A percentile compares a stretch with the other conserved stretches of the same genome.
Conservation (phyloP, 2,888 invertebrate genomes). For the Encarsia formosa region DNA sequence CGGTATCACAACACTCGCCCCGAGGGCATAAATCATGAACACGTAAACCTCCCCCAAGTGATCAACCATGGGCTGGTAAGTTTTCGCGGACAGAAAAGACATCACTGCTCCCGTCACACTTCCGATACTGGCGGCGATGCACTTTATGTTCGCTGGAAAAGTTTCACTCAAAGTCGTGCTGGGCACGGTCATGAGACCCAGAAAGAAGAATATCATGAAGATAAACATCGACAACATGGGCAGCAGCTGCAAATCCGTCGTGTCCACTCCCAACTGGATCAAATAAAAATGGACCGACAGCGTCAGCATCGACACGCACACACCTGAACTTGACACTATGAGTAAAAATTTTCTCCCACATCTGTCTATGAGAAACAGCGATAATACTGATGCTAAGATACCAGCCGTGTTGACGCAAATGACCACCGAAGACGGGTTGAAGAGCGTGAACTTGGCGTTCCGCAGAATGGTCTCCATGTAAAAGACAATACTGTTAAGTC, state of each 20-base stretch:
- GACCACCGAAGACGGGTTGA: conserved; percentile 38
- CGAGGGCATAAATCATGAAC: conserved; percentile 34
- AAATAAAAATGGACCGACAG: conserved; percentile 30
- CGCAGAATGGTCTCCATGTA: conserved; percentile 43
- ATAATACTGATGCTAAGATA: conserved; percentile 32
- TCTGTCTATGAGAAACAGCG: conserved; percentile 39
- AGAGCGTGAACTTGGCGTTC: conserved; percentile 32
- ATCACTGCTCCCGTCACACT: conserved; percentile 33
- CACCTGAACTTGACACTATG: conserved; percentile 35
- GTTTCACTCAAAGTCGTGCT: conserved; percentile 38
- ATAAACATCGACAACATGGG: conserved; percentile 14
- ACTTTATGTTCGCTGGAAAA: conserved; percentile 39
- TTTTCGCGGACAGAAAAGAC: conserved; percentile 36
- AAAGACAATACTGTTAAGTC: conserved; percentile 37
- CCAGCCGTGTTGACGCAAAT: conserved; percentile 36
- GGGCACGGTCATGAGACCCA: conserved; percentile 34
- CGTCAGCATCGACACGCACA: conserved; percentile 27
- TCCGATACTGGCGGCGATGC: conserved; percentile 33
- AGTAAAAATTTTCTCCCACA: conserved; percentile 39
- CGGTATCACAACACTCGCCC: conserved; percentile 24
- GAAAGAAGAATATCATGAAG: conserved; percentile 10
- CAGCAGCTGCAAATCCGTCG: conserved; percentile 7
- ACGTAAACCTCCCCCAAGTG: conserved; percentile 33
- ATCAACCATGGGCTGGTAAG: conserved; percentile 37
- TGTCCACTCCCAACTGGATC: not conserved